Base-by-base conservation (phyloP, 2,113 vertebrate species). In the Myotis yumanensis region DNA sequence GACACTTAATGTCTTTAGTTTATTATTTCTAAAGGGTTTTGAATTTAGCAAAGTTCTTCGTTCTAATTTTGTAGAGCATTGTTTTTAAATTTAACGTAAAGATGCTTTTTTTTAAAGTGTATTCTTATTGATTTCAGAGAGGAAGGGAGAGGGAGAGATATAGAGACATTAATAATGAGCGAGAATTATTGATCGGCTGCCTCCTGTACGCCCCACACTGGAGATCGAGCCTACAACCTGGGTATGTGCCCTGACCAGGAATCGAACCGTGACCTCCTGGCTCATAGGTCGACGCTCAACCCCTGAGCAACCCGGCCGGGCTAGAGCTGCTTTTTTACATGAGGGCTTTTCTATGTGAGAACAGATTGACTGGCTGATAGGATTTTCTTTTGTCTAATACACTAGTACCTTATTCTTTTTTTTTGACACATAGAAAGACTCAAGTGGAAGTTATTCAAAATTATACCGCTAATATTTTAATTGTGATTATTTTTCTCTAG, bases 401-500 rank as follows among this genome's bases (percentile, higher is more conserved):
- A 32, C 73, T 72, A 80, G 72, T 11, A 71, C 4, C 3, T 22
- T 18, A 6, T 40, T 40, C 16, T 40, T 25, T 72, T 72, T 72
- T 40, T 71, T 71, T 73, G 30, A 32, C 20, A 62, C 11, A 51
- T 12, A 16, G 66, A 43, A 43, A 43, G 43, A 81, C 11, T 35
- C 20, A 81, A 46, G 16, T 71, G 46, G 11, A 76, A 40, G 22
- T 96, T 96, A 72, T 37, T 95, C 59, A 62, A 62, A 96, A 90
- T 46, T 64, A 23, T 11, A 80, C n/a, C 64, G 32, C 86, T 97
- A 94, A 93, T 87, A 64, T 76, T 86, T 86, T 77, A 51, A 7
- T 46, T 71, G 28, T 89, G 22, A 86, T 15, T 96, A 37, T 95
- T 97, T 52, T 71, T 59, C 8, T 75, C 0, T 77, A 99, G 99